A percentile compares a stretch with the other conserved stretches of the same genome.
Conservation (phyloP, 2,113 vertebrate species). For the Poecilia latipinna region DNA sequence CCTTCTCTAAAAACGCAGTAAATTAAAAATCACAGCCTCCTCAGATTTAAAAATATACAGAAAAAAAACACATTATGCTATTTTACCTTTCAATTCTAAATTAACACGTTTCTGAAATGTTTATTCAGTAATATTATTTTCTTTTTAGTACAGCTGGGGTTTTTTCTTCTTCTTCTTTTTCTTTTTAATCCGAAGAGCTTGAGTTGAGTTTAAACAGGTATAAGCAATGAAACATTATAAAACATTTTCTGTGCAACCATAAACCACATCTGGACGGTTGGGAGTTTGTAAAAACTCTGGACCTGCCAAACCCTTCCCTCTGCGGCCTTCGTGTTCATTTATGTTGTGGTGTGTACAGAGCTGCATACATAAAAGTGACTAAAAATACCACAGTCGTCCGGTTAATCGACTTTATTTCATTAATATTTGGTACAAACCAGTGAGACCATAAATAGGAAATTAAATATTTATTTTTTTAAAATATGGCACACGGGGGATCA, state of each 20-base stretch:
- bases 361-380: not conserved
- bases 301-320: slow-evolving; percentile 62
- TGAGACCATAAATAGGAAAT: not conserved
- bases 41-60: not conserved
- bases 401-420: not conserved
- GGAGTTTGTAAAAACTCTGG: slow-evolving; percentile 55
- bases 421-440: not conserved
- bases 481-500: too few relatives aligned
- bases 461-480: not conserved
- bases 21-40: not conserved
- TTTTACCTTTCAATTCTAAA: not conserved
- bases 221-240: slow-evolving; percentile 40
- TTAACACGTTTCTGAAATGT: not conserved
- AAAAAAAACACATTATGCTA: not conserved
- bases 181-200: not conserved
- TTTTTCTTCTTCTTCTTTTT: not conserved
- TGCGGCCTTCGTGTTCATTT: slow-evolving; percentile 64
- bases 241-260: slow-evolving; percentile 39
- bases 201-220: slow-evolving; percentile 39
- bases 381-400: not conserved
- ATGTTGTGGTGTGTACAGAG: slow-evolving; percentile 29
- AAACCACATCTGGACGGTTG: slow-evolving; percentile 66
- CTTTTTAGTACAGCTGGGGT: not conserved
- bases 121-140: not conserved
- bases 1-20: not conserved